phyloP scores from a whole-genome alignment of 2,888 invertebrate genomes.

The Chloroclystis v-ata region DNA sequence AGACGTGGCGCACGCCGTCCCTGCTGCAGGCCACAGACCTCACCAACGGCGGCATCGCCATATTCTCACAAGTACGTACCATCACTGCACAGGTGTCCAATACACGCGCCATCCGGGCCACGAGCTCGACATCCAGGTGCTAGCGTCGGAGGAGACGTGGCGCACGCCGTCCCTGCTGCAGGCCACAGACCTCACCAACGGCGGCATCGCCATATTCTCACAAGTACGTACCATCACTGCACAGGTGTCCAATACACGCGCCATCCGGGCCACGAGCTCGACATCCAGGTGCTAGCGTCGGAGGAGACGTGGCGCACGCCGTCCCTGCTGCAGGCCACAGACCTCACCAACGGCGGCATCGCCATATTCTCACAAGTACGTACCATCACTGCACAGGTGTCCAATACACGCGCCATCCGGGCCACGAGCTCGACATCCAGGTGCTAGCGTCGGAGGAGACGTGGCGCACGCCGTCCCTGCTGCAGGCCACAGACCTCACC shows the following conservation, averaged over 20 bases:
- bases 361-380: constrained; percentile 88
- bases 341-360: constrained; percentile 81
- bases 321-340: constrained; percentile 84
- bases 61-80: constrained; percentile 84
- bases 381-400: constrained; percentile 28
- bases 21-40: constrained; percentile 83
- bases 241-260: constrained; percentile 71
- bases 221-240: constrained; percentile 69
- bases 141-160: constrained; percentile 92
- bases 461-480: constrained; percentile 90
- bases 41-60: constrained; percentile 83
- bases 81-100: constrained; percentile 38
- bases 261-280: constrained; percentile 81
- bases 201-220: constrained; percentile 88
- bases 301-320: constrained; percentile 94
- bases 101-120: constrained; percentile 81
- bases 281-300: constrained; percentile 87
- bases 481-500: constrained; percentile 82
- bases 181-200: constrained; percentile 81
- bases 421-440: constrained; percentile 85
- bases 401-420: constrained; percentile 78
- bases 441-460: constrained; percentile 90
- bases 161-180: constrained; percentile 89
- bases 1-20: constrained; percentile 92
- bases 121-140: constrained; percentile 84